Conservation (phyloP, 2,113 vertebrate genomes). For the Pachyramphus minor region DNA sequence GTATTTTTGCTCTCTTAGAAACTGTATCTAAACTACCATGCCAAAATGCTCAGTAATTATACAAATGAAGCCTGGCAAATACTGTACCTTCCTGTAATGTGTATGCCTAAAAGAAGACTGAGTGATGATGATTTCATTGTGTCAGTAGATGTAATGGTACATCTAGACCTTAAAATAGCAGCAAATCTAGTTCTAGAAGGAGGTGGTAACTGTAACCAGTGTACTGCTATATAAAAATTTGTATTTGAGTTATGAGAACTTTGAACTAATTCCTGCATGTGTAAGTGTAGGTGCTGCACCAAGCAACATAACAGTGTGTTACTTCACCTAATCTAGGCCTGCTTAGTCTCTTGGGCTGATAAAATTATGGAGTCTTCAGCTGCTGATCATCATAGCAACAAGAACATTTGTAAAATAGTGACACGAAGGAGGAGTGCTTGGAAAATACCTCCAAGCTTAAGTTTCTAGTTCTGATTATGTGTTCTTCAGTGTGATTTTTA, state of each 20-base stretch:
- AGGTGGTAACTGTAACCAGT: not conserved
- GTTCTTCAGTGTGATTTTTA: not conserved
- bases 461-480: not conserved
- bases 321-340: not conserved
- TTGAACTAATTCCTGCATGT: not conserved
- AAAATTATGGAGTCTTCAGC: not conserved
- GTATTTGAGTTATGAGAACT: not conserved
- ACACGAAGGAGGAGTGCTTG: not conserved
- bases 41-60: constrained; percentile 18
- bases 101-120: not conserved
- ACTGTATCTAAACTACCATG: constrained; percentile 25
- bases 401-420: not conserved
- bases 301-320: not conserved
- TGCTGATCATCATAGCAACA: not conserved
- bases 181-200: not conserved
- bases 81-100: not conserved
- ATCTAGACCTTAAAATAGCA: not conserved
- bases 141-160: not conserved
- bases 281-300: not conserved
- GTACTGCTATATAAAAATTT: not conserved
- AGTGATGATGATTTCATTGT: not conserved
- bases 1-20: constrained; percentile 25
- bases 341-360: not conserved
- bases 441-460: not conserved
- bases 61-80: constrained; percentile 13